Conservation (phyloP, 2,888 invertebrate genomes). For the Cantharis nigra region DNA sequence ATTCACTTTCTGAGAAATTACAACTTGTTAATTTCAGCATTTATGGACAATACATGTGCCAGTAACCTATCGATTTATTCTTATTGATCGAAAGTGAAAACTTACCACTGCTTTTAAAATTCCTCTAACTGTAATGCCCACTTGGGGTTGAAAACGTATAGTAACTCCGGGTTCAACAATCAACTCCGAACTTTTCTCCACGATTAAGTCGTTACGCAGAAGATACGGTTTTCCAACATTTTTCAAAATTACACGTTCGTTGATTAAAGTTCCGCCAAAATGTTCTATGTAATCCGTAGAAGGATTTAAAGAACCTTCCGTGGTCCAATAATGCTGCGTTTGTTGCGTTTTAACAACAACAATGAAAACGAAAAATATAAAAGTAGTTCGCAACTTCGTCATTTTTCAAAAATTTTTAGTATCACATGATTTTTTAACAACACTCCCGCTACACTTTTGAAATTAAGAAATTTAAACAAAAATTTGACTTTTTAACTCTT, state of each 20-base stretch:
- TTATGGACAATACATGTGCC: conserved; percentile 12
- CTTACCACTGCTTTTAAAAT: conserved; percentile 87
- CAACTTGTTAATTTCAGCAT: not conserved
- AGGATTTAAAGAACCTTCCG: not conserved
- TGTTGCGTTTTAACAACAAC: not conserved
- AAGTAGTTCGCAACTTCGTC: not conserved
- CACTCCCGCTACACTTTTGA: not conserved
- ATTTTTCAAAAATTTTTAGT: not conserved
- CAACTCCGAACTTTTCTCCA: conserved; percentile 79
- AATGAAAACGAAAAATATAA: not conserved
- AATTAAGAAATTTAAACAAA: not conserved
- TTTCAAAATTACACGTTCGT: conserved; percentile 61
- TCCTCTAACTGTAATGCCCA: conserved; percentile 92
- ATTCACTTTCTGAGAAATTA: conserved; percentile 11
- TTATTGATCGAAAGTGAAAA: conserved; percentile 34
- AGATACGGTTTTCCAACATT: conserved; percentile 71
- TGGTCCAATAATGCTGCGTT: not conserved
- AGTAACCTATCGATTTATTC: conserved; percentile 19
- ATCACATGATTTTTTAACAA: not conserved
- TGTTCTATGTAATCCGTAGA: conserved; percentile 58
- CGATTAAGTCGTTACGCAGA: conserved; percentile 77
- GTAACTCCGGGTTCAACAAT: conserved; percentile 89
- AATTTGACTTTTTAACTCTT: not conserved
- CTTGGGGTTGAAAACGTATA: conserved; percentile 87
- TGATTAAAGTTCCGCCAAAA: conserved; percentile 65